phyloP scores from a whole-genome alignment of 2,888 invertebrate species.

The Polyommatus icarus region DNA sequence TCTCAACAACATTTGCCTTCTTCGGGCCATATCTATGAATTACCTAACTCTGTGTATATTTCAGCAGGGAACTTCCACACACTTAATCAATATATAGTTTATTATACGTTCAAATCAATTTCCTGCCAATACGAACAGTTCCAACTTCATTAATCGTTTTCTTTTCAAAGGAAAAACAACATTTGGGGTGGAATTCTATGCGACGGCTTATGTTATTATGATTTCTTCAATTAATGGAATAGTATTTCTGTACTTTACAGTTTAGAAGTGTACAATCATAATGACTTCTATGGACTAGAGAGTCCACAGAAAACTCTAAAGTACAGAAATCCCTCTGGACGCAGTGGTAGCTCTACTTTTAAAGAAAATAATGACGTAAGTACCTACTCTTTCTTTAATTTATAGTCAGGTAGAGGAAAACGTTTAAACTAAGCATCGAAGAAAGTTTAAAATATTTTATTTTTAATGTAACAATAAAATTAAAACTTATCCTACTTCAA shows the following conservation, averaged over 20 bases:
- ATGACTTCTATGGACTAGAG: no score
- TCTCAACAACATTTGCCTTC: no score
- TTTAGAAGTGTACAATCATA: neutral
- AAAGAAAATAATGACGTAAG: no score
- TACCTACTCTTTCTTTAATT: no score
- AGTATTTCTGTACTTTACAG: neutral
- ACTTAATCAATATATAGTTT: conserved; percentile 17
- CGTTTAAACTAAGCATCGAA: neutral
- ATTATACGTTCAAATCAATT: conserved; percentile 15
- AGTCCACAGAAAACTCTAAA: no score
- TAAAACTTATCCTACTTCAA: neutral
- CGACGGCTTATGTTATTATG: neutral
- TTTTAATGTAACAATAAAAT: neutral
- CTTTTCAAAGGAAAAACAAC: neutral
- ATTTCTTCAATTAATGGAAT: neutral
- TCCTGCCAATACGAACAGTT: conserved; percentile 7
- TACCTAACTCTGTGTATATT: neutral
- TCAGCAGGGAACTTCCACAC: neutral
- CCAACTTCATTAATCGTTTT: conserved; percentile 5
- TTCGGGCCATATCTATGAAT: neutral
- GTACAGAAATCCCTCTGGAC: no score
- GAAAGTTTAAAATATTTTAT: neutral
- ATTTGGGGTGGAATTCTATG: neutral
- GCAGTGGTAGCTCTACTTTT: no score
- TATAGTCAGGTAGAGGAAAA: neutral